Evolutionary conservation across 2,797 vertebrate species (phyloP), one percentile per base, ranked within the genome.

Genomic region (Bradypodion ventrale): DNA sequence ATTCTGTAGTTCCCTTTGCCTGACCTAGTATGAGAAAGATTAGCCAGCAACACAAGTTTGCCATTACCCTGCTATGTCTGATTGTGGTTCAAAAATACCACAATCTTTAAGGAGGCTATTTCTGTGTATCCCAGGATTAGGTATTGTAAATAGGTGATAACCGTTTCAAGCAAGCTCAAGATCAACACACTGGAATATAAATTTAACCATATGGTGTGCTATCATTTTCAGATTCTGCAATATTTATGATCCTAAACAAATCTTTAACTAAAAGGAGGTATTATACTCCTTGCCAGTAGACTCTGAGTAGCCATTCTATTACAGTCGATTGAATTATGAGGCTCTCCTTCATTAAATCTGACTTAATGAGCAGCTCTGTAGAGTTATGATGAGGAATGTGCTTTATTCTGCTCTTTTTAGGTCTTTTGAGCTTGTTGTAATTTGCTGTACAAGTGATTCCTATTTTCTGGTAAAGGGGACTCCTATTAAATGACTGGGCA

Each of bases 381-480:
- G 0, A 27, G 5, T 46, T 77, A 16, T 37, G 46, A 29, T 63
- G 80, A 70, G 42, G 46, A 29, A 46, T 37, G 13, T 23, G 35
- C 75, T 87, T 85, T 74, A 27, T 7, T 77, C 32, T 77, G 29
- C 1, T 78, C 35, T 68, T 86, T 83, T 56, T 69, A 68, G 37
- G 10, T 75, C 73, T 72, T 80, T 32, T 72, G 68, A 19, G 46
- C 42, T 63, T 13, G 2, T 80, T 85, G 81, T 86, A 37, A 49
- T 78, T 84, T 84, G 42, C 49, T 75, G 69, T 91, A 83, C n/a
- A 69, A 65, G 87, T 68, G 32, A 49, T 76, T 84, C 78, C 82
- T 78, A 78, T 83, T 76, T 89, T 46, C 70, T 87, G 89, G 76
- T 84, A 74, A 3, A 0, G 42, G 75, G 87, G 68, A 5, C 8